phyloP scores from a whole-genome alignment of 2,797 vertebrate genomes.

The Neosalanx taihuensis region DNA sequence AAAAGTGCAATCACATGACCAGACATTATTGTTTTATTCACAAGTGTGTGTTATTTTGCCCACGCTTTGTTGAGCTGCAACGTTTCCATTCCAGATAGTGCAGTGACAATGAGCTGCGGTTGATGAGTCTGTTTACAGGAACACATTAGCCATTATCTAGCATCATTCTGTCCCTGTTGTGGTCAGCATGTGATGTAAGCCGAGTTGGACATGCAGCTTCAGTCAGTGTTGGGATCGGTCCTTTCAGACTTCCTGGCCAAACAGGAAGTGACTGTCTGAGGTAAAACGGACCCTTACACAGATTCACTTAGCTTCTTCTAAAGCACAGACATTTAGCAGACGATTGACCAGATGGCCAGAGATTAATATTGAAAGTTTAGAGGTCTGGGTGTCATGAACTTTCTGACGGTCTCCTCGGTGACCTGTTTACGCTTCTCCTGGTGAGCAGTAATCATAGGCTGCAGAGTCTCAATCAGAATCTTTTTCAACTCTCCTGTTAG shows the following conservation, averaged over 20 bases:
- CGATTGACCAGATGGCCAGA: not conserved
- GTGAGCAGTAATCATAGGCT: slow-evolving; percentile 87
- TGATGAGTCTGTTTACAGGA: not conserved
- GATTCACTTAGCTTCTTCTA: not conserved
- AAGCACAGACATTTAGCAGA: not conserved
- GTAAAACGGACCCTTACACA: not conserved
- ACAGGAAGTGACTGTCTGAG: not conserved
- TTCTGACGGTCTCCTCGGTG: slow-evolving; percentile 82
- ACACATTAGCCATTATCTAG: not conserved
- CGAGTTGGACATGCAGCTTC: slow-evolving; percentile 6
- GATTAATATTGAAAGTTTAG: slow-evolving; percentile 82
- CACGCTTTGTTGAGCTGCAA: not conserved
- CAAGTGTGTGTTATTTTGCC: not conserved
- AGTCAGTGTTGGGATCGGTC: not conserved
- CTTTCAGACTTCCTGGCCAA: slow-evolving; percentile 6
- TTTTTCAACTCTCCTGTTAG: slow-evolving; percentile 97
- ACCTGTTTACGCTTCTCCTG: slow-evolving; percentile 88
- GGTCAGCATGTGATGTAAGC: slow-evolving; percentile 1
- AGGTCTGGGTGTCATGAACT: slow-evolving; percentile 91
- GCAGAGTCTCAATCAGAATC: slow-evolving; percentile 86
- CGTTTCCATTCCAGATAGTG: not conserved
- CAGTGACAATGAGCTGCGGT: not conserved
- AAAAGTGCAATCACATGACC: slow-evolving; percentile 7
- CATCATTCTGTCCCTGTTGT: not conserved
- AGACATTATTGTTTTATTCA: slow-evolving; percentile 3